Evolutionary conservation across 35 echinoderm and acorn worm genomes (phyloP).

Genomic region (Lytechinus variegatus): DNA sequence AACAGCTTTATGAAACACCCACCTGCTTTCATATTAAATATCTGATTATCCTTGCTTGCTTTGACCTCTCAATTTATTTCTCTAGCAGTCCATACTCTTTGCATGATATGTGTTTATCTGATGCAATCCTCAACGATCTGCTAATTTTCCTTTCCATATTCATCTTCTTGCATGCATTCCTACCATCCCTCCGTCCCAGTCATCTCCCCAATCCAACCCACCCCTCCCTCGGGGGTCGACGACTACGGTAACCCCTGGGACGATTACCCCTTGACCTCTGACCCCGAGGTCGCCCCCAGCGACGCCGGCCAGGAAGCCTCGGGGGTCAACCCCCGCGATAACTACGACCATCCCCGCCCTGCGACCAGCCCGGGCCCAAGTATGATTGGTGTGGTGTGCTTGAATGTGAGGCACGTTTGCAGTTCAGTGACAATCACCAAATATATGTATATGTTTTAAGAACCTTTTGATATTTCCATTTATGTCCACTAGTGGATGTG

Average conservation of each 20-base stretch:
- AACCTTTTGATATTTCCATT: no score
- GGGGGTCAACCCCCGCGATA: constrained; percentile 35
- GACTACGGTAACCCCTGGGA: constrained; percentile 53
- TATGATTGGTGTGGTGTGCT: background rate
- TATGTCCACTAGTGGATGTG: no score
- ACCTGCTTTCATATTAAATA: no score
- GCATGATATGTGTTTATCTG: no score
- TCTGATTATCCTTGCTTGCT: no score
- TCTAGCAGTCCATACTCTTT: no score
- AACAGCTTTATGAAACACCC: no score
- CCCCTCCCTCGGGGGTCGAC: constrained; percentile 5
- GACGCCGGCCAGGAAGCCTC: background rate
- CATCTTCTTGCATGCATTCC: constrained; percentile 24
- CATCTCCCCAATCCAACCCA: constrained; percentile 22
- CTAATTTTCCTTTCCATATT: background rate
- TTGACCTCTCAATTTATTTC: no score
- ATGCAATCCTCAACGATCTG: background rate
- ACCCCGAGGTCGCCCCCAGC: constrained; percentile 11
- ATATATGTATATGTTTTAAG: background rate
- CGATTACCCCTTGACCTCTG: constrained; percentile 41
- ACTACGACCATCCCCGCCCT: constrained; percentile 38
- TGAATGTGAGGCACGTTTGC: background rate
- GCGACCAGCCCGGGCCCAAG: constrained; percentile 17
- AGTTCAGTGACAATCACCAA: background rate
- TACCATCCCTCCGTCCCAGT: background rate